Percentiles rank a stretch among this genome's conserved stretches.
Conservation (phyloP, 2,888 invertebrate genomes). For the Pristionchus fissidentatus region DNA sequence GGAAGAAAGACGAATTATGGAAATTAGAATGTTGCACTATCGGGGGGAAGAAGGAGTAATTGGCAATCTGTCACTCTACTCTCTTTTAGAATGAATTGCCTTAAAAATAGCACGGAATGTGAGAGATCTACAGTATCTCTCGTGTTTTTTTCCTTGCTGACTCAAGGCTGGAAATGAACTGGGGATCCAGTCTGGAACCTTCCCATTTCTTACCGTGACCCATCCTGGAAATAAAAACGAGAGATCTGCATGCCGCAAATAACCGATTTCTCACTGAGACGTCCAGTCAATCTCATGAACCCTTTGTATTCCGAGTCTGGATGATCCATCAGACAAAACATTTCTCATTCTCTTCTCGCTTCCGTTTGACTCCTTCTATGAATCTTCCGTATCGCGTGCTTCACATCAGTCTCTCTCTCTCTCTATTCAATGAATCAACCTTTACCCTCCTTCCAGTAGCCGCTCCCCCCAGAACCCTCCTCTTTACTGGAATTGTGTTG, state of each 20-base stretch:
- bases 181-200: too few relatives aligned
- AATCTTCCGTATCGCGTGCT: neutral
- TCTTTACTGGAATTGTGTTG: too few relatives aligned
- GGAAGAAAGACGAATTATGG: conserved; percentile 6
- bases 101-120: conserved; percentile 10
- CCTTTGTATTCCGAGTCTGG: too few relatives aligned
- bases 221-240: too few relatives aligned
- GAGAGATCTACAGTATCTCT: conserved; percentile 39
- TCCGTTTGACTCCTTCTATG: neutral
- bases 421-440: too few relatives aligned
- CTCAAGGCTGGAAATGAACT: too few relatives aligned
- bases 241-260: too few relatives aligned
- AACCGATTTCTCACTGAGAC: neutral
- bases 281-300: neutral
- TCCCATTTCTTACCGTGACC: too few relatives aligned
- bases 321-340: conserved; percentile 4
- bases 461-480: too few relatives aligned
- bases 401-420: too few relatives aligned
- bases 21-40: conserved; percentile 10
- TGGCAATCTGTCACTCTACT: neutral
- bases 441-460: too few relatives aligned
- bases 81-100: neutral
- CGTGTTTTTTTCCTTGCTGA: too few relatives aligned
- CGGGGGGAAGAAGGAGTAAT: neutral
- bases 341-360: neutral